Conservation (phyloP, 92 coral and sea anemone genomes). For the Bergia puertoricense region DNA sequence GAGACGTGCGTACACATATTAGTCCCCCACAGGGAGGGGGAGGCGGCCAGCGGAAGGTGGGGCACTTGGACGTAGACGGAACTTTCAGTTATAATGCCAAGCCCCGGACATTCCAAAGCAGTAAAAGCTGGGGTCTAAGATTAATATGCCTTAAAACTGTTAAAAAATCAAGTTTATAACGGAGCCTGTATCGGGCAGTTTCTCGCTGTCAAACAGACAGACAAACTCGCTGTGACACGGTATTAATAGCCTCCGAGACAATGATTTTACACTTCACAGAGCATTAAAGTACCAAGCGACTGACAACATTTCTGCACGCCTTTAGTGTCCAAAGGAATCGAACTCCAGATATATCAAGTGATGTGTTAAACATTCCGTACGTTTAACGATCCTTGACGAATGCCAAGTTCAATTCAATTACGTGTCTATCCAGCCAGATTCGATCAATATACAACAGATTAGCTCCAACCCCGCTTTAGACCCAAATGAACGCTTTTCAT, state of each 20-base stretch:
- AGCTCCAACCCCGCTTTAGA: neutral
- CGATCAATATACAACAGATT: neutral
- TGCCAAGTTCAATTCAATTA: conserved; percentile 28
- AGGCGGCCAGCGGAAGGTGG: neutral
- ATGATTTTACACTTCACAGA: neutral
- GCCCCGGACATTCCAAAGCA: no score
- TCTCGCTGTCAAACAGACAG: neutral
- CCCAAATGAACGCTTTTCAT: neutral
- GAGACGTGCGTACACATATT: neutral
- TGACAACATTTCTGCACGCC: conserved; percentile 6
- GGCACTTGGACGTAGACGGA: neutral
- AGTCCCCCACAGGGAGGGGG: neutral
- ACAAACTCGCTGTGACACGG: neutral
- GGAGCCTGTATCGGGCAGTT: neutral
- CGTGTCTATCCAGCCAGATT: neutral
- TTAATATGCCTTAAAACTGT: no score
- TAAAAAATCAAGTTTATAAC: no score
- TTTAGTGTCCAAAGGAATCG: neutral
- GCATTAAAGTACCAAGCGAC: neutral
- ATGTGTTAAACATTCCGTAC: neutral
- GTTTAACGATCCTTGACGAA: neutral
- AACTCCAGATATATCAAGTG: neutral
- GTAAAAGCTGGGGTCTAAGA: no score
- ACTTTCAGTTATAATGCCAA: no score
- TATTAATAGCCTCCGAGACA: neutral